Conservation (phyloP, 2,797 vertebrate genomes). For the Gambusia yucatana region DNA sequence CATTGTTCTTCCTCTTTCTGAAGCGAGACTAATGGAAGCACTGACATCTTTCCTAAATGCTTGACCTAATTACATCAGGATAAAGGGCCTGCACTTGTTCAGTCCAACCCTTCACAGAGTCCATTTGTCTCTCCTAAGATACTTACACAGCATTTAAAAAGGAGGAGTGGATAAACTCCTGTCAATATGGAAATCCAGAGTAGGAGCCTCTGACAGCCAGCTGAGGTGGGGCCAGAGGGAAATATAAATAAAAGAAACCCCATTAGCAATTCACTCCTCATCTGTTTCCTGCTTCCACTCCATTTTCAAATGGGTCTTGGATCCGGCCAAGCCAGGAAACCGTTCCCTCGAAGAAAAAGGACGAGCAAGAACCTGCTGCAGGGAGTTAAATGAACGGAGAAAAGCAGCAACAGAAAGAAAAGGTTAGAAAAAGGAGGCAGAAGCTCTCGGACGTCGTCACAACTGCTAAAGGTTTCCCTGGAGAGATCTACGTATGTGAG, state of each 20-base stretch:
- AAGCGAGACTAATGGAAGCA: slow-evolving; percentile 56
- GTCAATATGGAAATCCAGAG: slow-evolving; percentile 43
- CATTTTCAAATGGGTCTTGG: slow-evolving; percentile 72
- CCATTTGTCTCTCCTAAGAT: slow-evolving; percentile 29
- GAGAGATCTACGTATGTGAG: slow-evolving; percentile 4
- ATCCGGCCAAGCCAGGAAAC: slow-evolving; percentile 66
- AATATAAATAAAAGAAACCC: slow-evolving; percentile 32
- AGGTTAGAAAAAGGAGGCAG: slow-evolving; percentile 10
- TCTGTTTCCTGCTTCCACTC: slow-evolving; percentile 66
- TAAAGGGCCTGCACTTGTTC: slow-evolving; percentile 34
- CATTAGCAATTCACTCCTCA: slow-evolving; percentile 65
- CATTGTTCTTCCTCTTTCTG: slow-evolving; percentile 66
- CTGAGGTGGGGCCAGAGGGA: slow-evolving; percentile 24
- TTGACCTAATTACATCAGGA: slow-evolving; percentile 64
- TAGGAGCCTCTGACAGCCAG: slow-evolving; percentile 36
- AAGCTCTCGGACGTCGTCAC: slow-evolving; percentile 11
- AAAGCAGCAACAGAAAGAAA: slow-evolving; percentile 10
- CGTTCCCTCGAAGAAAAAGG: slow-evolving; percentile 51
- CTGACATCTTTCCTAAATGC: slow-evolving; percentile 66
- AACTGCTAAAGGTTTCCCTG: slow-evolving; percentile 18
- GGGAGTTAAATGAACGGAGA: no score
- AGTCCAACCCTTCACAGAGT: slow-evolving; percentile 22
- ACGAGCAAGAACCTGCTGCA: slow-evolving; percentile 21
- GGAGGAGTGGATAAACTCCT: neutral
- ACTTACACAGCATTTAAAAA: slow-evolving; percentile 27